Conservation (phyloP, 2,797 vertebrate species). For the Clarias laeviceps region DNA sequence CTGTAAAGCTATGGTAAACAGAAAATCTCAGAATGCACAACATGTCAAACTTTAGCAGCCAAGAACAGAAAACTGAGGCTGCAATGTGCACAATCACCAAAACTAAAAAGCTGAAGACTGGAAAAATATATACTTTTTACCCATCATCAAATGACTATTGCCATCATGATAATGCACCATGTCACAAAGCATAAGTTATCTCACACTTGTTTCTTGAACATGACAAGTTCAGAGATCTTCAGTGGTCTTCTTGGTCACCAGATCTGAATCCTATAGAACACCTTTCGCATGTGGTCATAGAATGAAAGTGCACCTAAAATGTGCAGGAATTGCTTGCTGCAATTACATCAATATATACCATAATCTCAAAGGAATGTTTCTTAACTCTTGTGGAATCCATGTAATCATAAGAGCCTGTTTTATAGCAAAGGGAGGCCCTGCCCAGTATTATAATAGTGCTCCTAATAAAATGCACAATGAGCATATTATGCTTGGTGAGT, state of each 20-base stretch:
- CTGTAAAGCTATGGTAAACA: not conserved
- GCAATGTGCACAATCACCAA: not conserved
- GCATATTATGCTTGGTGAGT: too few relatives aligned
- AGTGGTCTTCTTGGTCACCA: not conserved
- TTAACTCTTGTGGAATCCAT: not conserved
- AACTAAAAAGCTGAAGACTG: not conserved
- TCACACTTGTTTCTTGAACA: not conserved
- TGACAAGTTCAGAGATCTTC: not conserved
- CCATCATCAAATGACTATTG: not conserved
- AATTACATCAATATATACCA: not conserved
- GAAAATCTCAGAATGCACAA: not conserved
- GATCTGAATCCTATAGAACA: not conserved
- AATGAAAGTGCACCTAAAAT: not conserved
- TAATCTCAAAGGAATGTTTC: not conserved
- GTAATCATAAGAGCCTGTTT: not conserved
- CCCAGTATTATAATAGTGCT: not conserved
- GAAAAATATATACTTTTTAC: not conserved
- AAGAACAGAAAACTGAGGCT: not conserved
- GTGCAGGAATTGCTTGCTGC: not conserved
- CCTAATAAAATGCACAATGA: not conserved
- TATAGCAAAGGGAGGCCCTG: not conserved
- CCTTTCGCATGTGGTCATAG: not conserved
- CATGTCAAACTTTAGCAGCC: not conserved
- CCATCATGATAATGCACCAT: not conserved
- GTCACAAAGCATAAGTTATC: too few relatives aligned